phyloP scores from a whole-genome alignment of 1,140 invertebrate genomes.

The Ceratitis capitata region DNA sequence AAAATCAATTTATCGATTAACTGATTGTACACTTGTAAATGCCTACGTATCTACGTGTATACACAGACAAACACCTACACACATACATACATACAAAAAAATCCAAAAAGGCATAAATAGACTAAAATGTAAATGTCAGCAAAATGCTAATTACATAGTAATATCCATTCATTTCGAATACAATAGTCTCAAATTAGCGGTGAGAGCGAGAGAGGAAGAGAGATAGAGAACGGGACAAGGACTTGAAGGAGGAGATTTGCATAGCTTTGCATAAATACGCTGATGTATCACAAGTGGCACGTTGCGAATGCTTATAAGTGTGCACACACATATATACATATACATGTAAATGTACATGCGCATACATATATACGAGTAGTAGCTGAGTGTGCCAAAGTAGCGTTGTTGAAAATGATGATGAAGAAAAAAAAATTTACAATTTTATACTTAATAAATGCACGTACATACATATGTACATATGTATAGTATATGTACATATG shows the following conservation, averaged over 20 bases:
- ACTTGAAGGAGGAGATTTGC: background rate
- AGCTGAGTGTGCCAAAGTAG: background rate
- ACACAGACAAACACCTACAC: too few relatives aligned
- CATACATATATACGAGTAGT: background rate
- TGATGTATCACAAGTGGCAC: background rate
- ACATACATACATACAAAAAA: too few relatives aligned
- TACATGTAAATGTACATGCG: background rate
- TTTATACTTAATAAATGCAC: too few relatives aligned
- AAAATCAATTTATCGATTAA: conserved; percentile 29
- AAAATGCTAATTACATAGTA: background rate
- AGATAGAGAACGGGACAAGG: too few relatives aligned
- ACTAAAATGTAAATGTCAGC: background rate
- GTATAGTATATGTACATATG: background rate
- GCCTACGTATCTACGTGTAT: too few relatives aligned
- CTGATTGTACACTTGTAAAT: too few relatives aligned
- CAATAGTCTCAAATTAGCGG: background rate
- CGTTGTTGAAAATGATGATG: background rate
- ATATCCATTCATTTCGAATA: background rate
- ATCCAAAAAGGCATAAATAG: background rate
- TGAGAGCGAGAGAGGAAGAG: background rate
- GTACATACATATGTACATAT: too few relatives aligned
- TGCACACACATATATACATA: background rate
- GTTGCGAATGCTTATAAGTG: background rate
- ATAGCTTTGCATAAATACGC: conserved; percentile 9
- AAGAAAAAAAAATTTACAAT: too few relatives aligned